Evolutionary conservation across 2,888 invertebrate species (phyloP), one percentile per base, ranked within the genome.

Genomic region (Eupithecia vulgata): DNA sequence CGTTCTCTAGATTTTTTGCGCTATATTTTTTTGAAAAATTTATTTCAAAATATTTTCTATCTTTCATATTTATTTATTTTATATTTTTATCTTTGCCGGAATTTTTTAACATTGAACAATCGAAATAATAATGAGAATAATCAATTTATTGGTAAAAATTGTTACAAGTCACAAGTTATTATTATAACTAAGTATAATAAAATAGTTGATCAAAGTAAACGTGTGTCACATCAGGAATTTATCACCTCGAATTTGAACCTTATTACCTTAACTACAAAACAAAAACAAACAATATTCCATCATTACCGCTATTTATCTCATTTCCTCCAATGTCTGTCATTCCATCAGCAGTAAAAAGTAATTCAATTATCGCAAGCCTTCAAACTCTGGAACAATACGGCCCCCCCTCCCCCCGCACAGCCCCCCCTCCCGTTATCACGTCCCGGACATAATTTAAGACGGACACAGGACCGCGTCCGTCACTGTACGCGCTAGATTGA

Each of bases 381-480:
- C 77, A 77, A 78, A 77, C 77, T 77, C 72, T 80, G 80, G 85
- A 84, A 88, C 86, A 86, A 85, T 85, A 82, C 80, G 80, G 13
- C 15, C 61, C 52, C 76, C 81, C 81, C 90, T 8, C 48, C 3
- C 45, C 76, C 75, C 71, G 78, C 70, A 67, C 71, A 68, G 45
- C 76, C 76, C 80, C 79, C 71, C 70, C 76, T 76, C 85, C 90
- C 90, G 91, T 91, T 91, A 93, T 91, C 93, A 93, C 93, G 92
- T 92, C 85, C 90, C 87, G 90, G 88, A 93, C 91, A 93, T 93
- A 91, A 93, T 93, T 93, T 93, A 92, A 91, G 92, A 89, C 87
- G 87, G 88, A 82, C 78, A 79, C 79, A 79, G 78, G 82, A 78
- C 81, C 78, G 73, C 65, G 82, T 81, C 78, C 81, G 84, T 85